These are phyloP conservation scores for Lasius platythorax DNA, from an alignment of 2,888 invertebrate species.

Conservation along the genomic window DNA sequence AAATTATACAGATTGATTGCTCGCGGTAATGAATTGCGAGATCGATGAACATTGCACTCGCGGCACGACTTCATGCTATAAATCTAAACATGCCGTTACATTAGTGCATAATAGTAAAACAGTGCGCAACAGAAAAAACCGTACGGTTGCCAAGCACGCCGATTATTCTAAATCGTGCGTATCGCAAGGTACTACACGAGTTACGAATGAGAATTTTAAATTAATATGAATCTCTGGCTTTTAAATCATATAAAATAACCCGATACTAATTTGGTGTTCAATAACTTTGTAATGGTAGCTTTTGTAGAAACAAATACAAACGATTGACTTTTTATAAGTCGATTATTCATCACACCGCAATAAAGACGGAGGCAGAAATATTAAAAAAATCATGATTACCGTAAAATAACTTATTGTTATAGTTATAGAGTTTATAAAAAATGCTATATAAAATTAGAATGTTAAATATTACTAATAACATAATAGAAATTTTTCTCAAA, in stretches of 20 bases:
- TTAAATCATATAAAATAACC: slow-evolving; percentile 13
- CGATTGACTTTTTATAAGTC: not conserved
- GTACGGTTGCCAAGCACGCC: not conserved
- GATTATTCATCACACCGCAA: not conserved
- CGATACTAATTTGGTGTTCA: not conserved
- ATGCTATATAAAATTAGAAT: not conserved
- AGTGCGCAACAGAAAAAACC: not conserved
- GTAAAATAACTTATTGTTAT: not conserved
- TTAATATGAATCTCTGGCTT: not conserved
- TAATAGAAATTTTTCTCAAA: not conserved
- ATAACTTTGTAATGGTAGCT: not conserved
- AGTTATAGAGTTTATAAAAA: not conserved
- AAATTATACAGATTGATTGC: slow-evolving; percentile 67
- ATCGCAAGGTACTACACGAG: not conserved
- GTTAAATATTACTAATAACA: not conserved
- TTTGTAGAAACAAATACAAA: not conserved
- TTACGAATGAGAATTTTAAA: slow-evolving; percentile 1
- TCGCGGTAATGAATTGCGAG: slow-evolving; percentile 58
- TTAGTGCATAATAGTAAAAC: slow-evolving; percentile 28
- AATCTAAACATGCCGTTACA: slow-evolving; percentile 45
- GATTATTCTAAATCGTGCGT: slow-evolving; percentile 4
- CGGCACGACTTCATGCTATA: slow-evolving; percentile 46
- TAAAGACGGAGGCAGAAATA: not conserved
- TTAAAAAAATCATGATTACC: not conserved
- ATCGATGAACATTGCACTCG: slow-evolving; percentile 54